Percentiles rank a stretch among this genome's conserved stretches.
These are phyloP conservation scores for Melanargia galathea DNA, from an alignment of 2,888 invertebrate genomes.

Conservation along the genomic window DNA sequence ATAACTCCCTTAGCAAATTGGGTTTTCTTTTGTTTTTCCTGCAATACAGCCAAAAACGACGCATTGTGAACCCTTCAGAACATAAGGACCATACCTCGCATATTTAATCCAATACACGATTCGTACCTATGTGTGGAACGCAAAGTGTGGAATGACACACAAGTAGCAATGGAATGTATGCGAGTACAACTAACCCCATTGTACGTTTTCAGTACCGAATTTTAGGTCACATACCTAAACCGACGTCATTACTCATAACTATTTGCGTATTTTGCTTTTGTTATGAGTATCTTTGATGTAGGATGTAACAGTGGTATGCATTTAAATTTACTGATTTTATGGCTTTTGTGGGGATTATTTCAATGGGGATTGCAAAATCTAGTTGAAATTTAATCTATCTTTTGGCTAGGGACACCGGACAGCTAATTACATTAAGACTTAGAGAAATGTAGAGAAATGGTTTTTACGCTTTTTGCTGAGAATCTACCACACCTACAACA, in stretches of 20 bases:
- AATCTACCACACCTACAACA: too few species aligned
- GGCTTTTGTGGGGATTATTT: background rate
- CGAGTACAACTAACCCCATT: conserved; percentile 22
- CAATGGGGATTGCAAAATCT: background rate
- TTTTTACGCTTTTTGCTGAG: too few species aligned
- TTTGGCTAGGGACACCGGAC: too few species aligned
- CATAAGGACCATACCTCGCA: background rate
- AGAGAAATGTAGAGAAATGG: too few species aligned
- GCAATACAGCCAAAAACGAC: background rate
- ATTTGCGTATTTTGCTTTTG: background rate
- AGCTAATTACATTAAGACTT: too few species aligned
- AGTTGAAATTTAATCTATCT: background rate
- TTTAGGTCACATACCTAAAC: conserved; percentile 30
- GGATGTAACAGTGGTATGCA: too few species aligned
- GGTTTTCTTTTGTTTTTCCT: background rate
- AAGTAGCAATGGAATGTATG: conserved; percentile 38
- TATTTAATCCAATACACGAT: conserved; percentile 43
- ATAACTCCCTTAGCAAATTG: background rate
- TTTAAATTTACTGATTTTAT: too few species aligned
- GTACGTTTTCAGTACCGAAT: conserved; percentile 21
- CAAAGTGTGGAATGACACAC: conserved; percentile 50
- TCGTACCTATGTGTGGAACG: conserved; percentile 51
- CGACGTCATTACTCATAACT: background rate
- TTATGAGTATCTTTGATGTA: background rate
- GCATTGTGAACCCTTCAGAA: background rate